Evolutionary conservation across 2,113 vertebrate genomes (phyloP).

Genomic region (Sakesphorus luctuosus): DNA sequence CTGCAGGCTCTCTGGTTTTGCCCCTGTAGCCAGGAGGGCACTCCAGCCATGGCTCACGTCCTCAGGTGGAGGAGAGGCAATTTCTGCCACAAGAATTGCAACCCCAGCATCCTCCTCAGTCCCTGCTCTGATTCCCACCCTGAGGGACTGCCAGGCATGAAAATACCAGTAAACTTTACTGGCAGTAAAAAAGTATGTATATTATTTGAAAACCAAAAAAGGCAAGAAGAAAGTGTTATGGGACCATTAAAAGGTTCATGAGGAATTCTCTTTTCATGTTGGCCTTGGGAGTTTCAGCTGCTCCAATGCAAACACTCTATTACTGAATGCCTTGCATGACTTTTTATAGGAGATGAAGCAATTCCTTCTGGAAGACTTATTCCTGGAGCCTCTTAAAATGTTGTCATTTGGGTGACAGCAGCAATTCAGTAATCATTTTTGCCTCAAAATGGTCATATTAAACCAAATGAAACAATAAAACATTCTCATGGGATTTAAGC

Average conservation of each 20-base stretch:
- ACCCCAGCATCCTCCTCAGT: constrained; percentile 26
- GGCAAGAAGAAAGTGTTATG: background rate
- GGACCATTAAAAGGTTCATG: background rate
- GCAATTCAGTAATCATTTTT: background rate
- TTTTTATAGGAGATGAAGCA: constrained; percentile 56
- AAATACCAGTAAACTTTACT: constrained; percentile 25
- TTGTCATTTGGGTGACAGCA: constrained; percentile 18
- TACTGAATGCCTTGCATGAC: background rate
- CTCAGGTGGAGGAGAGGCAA: background rate
- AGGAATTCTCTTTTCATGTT: constrained; percentile 18
- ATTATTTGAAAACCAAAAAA: constrained; percentile 39
- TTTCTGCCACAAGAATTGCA: constrained; percentile 25
- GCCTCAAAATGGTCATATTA: constrained; percentile 17
- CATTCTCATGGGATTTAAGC: background rate
- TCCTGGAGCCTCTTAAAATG: constrained; percentile 19
- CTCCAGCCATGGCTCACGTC: background rate
- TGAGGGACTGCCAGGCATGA: background rate
- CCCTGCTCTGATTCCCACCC: constrained; percentile 11
- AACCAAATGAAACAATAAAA: background rate
- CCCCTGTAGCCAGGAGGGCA: background rate
- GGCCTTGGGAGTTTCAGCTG: constrained; percentile 28
- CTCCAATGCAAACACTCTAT: background rate
- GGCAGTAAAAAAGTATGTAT: background rate
- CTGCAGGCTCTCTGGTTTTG: background rate
- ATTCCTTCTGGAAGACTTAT: constrained; percentile 29